These are phyloP conservation scores for Arenaria interpres DNA, from an alignment of 2,113 vertebrate genomes.

Conservation along the genomic window DNA sequence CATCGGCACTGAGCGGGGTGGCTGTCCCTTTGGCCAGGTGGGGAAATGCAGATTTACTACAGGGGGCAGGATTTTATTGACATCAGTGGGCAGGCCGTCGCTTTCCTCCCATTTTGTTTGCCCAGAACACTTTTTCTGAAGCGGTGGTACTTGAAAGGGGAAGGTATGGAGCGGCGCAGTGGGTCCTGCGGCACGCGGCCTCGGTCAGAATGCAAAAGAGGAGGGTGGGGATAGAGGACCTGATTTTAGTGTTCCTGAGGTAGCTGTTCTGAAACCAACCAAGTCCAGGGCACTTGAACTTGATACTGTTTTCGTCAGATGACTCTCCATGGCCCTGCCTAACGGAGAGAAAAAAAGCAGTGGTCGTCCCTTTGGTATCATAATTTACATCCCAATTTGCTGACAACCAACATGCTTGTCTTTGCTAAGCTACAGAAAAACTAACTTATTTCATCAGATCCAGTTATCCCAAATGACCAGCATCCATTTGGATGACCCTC, in stretches of 20 bases:
- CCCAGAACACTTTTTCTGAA: neutral
- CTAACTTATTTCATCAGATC: neutral
- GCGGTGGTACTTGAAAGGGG: neutral
- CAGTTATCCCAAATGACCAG: neutral
- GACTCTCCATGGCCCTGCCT: neutral
- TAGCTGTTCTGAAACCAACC: neutral
- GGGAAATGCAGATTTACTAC: neutral
- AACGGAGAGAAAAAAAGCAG: neutral
- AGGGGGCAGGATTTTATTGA: neutral
- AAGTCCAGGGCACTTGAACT: neutral
- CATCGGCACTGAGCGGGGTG: fast-evolving
- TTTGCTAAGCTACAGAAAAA: neutral
- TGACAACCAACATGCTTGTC: neutral
- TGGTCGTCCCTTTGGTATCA: neutral
- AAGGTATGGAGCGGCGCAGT: fast-evolving
- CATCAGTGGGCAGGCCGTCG: fast-evolving
- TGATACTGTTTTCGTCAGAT: neutral
- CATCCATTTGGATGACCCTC: neutral
- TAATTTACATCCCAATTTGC: neutral
- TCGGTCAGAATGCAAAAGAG: neutral
- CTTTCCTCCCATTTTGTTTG: fast-evolving
- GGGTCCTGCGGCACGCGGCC: neutral
- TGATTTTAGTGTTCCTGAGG: neutral
- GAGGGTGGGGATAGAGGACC: neutral
- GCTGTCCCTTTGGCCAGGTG: neutral